phyloP scores from a whole-genome alignment of 1,140 invertebrate species.

The Bombus impatiens region DNA sequence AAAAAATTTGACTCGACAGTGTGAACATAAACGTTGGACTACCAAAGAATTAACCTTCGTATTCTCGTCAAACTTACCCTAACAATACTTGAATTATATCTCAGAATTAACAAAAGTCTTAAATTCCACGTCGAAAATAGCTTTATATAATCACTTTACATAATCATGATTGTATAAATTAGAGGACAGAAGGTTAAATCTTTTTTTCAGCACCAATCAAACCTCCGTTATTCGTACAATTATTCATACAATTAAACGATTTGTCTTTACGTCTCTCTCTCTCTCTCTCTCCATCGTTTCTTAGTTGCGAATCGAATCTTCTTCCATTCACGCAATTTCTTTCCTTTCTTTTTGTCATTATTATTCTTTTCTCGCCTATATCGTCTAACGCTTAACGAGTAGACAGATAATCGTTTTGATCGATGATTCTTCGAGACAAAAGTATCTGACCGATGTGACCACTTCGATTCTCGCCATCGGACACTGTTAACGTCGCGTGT shows the following conservation, averaged over 20 bases:
- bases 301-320: slow-evolving; percentile 37
- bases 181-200: slow-evolving; percentile 16
- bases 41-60: neutral
- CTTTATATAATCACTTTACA: no score
- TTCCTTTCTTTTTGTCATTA: slow-evolving; percentile 30
- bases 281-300: neutral
- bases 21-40: neutral
- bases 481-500: no score
- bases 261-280: slow-evolving; percentile 10
- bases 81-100: neutral
- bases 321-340: slow-evolving; percentile 24
- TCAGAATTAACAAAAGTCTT: neutral
- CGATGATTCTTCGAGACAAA: slow-evolving; percentile 18
- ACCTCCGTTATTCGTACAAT: slow-evolving; percentile 25
- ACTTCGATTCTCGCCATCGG: neutral
- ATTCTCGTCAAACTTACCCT: neutral
- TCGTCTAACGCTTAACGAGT: neutral
- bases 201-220: slow-evolving; percentile 4
- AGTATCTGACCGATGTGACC: slow-evolving; percentile 1
- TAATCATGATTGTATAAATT: neutral
- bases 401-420: neutral
- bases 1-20: neutral
- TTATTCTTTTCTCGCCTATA: neutral
- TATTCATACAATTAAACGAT: slow-evolving; percentile 14
- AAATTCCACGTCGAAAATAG: neutral